Base-by-base conservation (phyloP, 1,140 invertebrate species). In the Batillaria attramentaria region DNA sequence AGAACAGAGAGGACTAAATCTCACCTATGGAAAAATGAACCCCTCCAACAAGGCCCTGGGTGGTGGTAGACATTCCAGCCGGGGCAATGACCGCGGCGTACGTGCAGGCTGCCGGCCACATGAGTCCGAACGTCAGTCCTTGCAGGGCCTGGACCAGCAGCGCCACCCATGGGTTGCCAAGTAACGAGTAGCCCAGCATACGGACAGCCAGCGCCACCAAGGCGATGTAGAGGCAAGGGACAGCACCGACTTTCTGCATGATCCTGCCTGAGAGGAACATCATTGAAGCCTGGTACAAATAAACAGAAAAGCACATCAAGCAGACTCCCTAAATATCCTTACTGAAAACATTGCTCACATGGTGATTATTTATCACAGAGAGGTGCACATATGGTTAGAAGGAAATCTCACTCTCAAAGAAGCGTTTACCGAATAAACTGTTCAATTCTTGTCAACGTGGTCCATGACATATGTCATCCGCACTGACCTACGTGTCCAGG, bases 121-220 rank as follows among this genome's bases (percentile, higher is more conserved):
- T 96, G 80, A 97, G 92, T 16, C 96, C 96, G 87, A 95, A 95
- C 0, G 96, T 96, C 18, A 97, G 91, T 18, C 96, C 97, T 90
- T 97, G 95, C 10, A 96, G 91, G 78, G 97, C 89, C 91, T 98
- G 96, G 42, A 97, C 93, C 3, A 96, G 94, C 77, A 98, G 91
- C 75, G 95, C 93, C 88, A 93, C 93, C 96, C 96, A 97, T 0
- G 95, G 93, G 3, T 80, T 39, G 89, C 96, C 94, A 39, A 97
- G 89, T 33, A 95, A 88, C 13, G 96, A 97, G 89, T 98, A 97
- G 3, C 95, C 90, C 79, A 96, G 92, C 85, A 97, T 96, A 72
- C 96, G 93, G 3, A 94, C 84, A 69, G 94, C 94, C 86, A 95
- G 95, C 1, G 93, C 93, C 46, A 95, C 90, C 18, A 97, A 91